Percentiles rank a stretch among this genome's conserved stretches.
phyloP scores from a whole-genome alignment of 2,888 invertebrate species.

The Dynastes grantii region DNA sequence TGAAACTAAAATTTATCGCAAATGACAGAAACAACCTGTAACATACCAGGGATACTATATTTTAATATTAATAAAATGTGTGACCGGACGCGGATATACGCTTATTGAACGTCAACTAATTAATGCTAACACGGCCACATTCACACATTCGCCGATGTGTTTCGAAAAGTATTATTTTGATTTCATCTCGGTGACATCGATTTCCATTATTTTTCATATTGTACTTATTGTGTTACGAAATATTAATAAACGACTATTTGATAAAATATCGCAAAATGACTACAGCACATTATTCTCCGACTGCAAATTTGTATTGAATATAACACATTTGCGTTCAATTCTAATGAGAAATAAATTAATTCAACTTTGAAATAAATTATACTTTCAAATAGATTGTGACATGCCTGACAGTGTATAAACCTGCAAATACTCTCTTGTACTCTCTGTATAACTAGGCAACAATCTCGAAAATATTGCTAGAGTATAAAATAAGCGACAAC shows the following conservation, averaged over 20 bases:
- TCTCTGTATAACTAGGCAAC: too few relatives aligned
- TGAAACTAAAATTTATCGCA: background rate
- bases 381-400: background rate
- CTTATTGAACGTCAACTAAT: slow-evolving; percentile 52
- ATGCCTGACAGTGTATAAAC: too few relatives aligned
- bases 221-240: background rate
- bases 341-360: background rate
- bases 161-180: slow-evolving; percentile 30
- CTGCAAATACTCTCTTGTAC: too few relatives aligned
- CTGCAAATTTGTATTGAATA: background rate
- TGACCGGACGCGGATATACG: slow-evolving; percentile 52
- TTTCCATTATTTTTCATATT: slow-evolving; percentile 8
- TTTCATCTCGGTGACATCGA: slow-evolving; percentile 22
- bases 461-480: too few relatives aligned
- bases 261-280: background rate
- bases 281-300: background rate
- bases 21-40: slow-evolving; percentile 35
- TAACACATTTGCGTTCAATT: background rate
- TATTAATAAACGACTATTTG: slow-evolving; percentile 17
- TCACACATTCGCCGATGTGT: slow-evolving; percentile 41
- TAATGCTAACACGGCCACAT: slow-evolving; percentile 50
- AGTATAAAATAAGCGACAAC: too few relatives aligned
- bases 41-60: slow-evolving; percentile 6
- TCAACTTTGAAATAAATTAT: slow-evolving; percentile 1
- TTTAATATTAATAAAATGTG: slow-evolving; percentile 47